A percentile compares a stretch with the other conserved stretches of the same genome.
Conservation (phyloP, 2,888 invertebrate genomes). For the Allygus modestus region DNA sequence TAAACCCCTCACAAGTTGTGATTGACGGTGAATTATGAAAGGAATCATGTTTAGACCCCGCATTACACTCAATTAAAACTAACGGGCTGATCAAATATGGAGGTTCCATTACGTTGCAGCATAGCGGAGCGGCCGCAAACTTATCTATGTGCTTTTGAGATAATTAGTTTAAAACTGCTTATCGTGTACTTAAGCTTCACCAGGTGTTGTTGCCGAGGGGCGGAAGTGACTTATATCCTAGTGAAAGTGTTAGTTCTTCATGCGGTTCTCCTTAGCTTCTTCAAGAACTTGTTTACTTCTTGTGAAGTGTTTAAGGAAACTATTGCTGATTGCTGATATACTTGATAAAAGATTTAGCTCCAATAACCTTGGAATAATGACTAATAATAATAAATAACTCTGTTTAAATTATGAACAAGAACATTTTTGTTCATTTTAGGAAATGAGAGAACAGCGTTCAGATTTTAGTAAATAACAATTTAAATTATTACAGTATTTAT, state of each 20-base stretch:
- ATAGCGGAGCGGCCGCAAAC: constrained; percentile 1
- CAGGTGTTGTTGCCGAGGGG: not conserved
- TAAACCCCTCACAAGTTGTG: constrained; percentile 43
- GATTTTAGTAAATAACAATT: too few relatives aligned
- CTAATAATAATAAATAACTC: too few relatives aligned
- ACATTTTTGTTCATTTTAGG: too few relatives aligned
- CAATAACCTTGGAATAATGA: too few relatives aligned
- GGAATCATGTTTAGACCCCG: constrained; percentile 14
- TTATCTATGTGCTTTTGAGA: constrained; percentile 19
- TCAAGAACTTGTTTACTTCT: too few relatives aligned
- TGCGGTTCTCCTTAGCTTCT: not conserved
- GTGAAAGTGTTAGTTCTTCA: not conserved
- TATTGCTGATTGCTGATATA: too few relatives aligned
- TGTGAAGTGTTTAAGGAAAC: too few relatives aligned
- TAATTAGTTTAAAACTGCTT: constrained; percentile 20
- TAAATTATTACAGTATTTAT: too few relatives aligned
- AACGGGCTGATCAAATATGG: constrained; percentile 46
- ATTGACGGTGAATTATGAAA: constrained; percentile 37
- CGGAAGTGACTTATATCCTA: not conserved
- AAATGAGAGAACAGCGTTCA: too few relatives aligned
- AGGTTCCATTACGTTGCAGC: constrained; percentile 40
- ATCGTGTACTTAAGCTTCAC: not conserved
- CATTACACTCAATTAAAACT: constrained; percentile 49
- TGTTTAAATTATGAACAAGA: too few relatives aligned
- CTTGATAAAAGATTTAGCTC: too few relatives aligned